Evolutionary conservation across 2,113 vertebrate genomes (phyloP), one percentile per base, ranked within the genome.

Genomic region (Anas platyrhynchos): DNA sequence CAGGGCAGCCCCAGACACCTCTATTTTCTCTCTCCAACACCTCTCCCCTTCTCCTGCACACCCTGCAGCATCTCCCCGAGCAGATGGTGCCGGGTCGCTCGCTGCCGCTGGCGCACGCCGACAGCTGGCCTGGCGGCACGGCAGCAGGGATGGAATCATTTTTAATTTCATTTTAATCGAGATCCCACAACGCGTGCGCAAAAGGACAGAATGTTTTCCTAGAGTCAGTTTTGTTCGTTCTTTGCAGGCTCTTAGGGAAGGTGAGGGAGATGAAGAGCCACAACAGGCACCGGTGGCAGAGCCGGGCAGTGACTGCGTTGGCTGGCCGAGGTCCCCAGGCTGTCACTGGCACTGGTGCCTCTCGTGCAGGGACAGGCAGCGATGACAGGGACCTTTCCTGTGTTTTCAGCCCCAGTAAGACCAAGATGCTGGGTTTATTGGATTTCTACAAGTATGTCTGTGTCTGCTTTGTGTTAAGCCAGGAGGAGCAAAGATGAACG

Each of bases 41-140:
- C n/a, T 54, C 69, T 38, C 71, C 78, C 25, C 50, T 11, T 43
- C 41, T 75, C 77, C 65, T 27, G 27, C 6, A 87, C 46, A 48
- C 46, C 46, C 56, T 20, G 20, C 20, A 59, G 58, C 58, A 59
- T 22, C 50, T 71, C 89, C 48, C 17, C 87, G 94, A 88, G 61
- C 91, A 94, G 93, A 94, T 91, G 94, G 88, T 23, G 15, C 55
- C 59, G 83, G 93, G 95, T 93, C 85, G 88, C 67, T 46, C 32
- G 5, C 44, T 22, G 46, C 44, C 11, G 5, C 34, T 7, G 29
- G 22, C 17, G 17, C n/a, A 75, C 22, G 1, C 74, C 54, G 82
- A 88, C 94, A 96, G 95, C 93, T 93, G 95, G 89, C 84, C 86
- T 20, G 8, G 73, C 68, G 89, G 74, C 96, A 61, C 43, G 72